Base-by-base conservation (phyloP, 2,797 vertebrate species). In the Falco concolor region DNA sequence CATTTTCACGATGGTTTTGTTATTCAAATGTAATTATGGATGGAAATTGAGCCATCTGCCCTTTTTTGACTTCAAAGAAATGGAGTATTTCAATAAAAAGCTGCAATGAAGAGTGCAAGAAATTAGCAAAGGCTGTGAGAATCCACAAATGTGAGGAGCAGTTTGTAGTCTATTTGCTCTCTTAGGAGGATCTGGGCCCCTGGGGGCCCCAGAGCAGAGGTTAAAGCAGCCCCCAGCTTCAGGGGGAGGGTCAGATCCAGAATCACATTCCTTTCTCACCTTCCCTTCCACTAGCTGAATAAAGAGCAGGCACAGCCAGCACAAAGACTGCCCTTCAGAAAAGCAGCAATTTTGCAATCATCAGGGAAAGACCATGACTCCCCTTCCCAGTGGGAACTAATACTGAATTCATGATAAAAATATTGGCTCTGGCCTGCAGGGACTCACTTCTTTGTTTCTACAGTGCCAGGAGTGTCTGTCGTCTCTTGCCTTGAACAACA, bases 11-110 rank as follows among this genome's bases (percentile, higher is more conserved):
- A 47, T 75, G 30, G 8, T 90, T 97, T 91, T 96, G 80, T 92
- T 96, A 96, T 96, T 97, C 92, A 95, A 23, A 95, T 92, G 76
- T 95, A 91, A 95, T 97, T 96, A 87, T n/a, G 64, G 87, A 56
- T 90, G 57, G 72, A 97, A 98, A 98, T 97, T 68, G 98, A 98
- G 96, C 92, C 63, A 65, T 87, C 30, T 87, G 38, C 34, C 14
- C 19, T 68, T 96, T 90, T 90, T 78, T 94, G 12, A 78, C 89
- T 95, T 84, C 91, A 82, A 96, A 89, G 75, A 89, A 89, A 30
- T 47, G 32, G 75, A 84, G 10, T 73, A 75, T 69, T 96, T 95
- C 60, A 95, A 87, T 95, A 84, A 94, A 89, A 93, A 94, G 50
- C 87, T 76, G 50, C n/a, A 72, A 86, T 5, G 13, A 81, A 24